Base-by-base conservation (phyloP, 2,888 invertebrate species). In the Thereva nobilitata region DNA sequence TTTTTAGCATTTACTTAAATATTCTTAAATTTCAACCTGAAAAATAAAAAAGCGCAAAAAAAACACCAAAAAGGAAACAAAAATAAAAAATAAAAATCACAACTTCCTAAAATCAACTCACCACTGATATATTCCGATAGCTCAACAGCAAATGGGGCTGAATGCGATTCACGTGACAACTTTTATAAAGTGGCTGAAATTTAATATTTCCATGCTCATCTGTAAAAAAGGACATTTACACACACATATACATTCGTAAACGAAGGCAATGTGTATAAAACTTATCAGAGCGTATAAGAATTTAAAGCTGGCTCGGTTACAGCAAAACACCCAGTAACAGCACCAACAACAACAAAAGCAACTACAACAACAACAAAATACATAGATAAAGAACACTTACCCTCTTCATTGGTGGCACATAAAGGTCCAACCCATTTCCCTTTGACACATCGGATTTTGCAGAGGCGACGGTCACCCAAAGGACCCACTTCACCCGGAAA, bases 391-490 rank as follows among this genome's bases (percentile, higher is more conserved):
- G 23, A 9, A 35, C 6, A 79, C 77, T 82, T 83, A 91, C 91
- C 90, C 84, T 88, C 86, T 73, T 89, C 87, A 59, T 79, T 80
- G 70, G 85, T 86, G 57, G 88, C 89, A 78, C 92, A 92, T 23
- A 92, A 82, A 1, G 92, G 92, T 3, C 92, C 92, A 49, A 91
- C 89, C 92, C 92, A 92, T 77, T 90, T 88, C 53, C 92, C 92
- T 76, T 89, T 90, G 68, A 92, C 87, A 76, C 92, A 92, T 78
- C 92, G 91, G 71, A 92, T 90, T 80, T 92, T 92, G 80, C 92
- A 92, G 65, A 90, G 85, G 37, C 90, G 83, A 66, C 86, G 84
- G 76, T 90, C 90, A 70, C 88, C 88, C 68, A 89, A 80, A 3
- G 90, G 89, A 8, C 90, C 89, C 70, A 91, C 87, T 71, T 89